Conservation (phyloP, 2,797 vertebrate species). For the Chromis chromis region DNA sequence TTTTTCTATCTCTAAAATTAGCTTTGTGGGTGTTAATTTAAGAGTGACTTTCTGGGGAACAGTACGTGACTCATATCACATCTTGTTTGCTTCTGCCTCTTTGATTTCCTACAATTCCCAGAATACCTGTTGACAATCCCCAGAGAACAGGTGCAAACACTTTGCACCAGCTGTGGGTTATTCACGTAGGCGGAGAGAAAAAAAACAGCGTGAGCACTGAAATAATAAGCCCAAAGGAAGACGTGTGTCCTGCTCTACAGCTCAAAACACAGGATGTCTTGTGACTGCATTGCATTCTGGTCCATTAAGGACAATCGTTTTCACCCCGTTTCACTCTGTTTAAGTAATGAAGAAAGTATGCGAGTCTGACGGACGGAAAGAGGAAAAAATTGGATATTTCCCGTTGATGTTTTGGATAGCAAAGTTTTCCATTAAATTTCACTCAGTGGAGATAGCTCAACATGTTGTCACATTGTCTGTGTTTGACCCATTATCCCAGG, state of each 20-base stretch:
- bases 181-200: conserved; percentile 39
- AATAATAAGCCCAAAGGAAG: conserved; percentile 60
- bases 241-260: conserved; percentile 8
- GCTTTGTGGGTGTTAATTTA: conserved; percentile 1
- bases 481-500: conserved; percentile 31
- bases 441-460: conserved; percentile 31
- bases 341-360: conserved; percentile 20
- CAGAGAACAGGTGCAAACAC: conserved; percentile 47
- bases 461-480: conserved; percentile 10
- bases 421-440: conserved; percentile 34
- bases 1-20: neutral
- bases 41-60: conserved; percentile 22
- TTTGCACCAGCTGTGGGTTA: conserved; percentile 53
- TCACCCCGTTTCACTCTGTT: conserved; percentile 24
- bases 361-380: conserved; percentile 17
- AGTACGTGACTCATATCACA: conserved; percentile 13
- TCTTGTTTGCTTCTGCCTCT: conserved; percentile 36
- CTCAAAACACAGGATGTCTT: conserved; percentile 24
- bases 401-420: conserved; percentile 12
- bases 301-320: conserved; percentile 41
- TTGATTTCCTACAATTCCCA: conserved; percentile 60
- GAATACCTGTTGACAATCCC: conserved; percentile 56
- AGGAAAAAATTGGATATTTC: conserved; percentile 18
- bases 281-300: conserved; percentile 31
- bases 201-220: conserved; percentile 21